Conservation (phyloP, 2,797 vertebrate species). For the Cyclopterus lumpus region DNA sequence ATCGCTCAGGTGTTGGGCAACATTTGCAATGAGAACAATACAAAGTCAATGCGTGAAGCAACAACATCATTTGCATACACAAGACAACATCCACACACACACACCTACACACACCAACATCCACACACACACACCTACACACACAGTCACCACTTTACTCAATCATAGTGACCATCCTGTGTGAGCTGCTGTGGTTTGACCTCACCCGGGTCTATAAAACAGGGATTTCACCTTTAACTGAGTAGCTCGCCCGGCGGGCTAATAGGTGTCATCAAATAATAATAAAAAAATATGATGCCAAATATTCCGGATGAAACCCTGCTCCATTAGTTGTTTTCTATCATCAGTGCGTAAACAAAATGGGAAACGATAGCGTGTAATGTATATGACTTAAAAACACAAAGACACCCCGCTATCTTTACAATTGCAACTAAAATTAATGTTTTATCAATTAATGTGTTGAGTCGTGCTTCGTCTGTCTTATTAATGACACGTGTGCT, state of each 20-base stretch:
- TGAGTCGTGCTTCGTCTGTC: neutral
- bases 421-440: neutral
- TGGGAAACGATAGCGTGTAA: neutral
- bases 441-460: neutral
- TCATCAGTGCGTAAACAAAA: neutral
- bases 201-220: neutral
- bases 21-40: neutral
- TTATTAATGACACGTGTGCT: neutral
- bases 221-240: conserved; percentile 3
- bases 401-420: too few species aligned
- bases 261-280: neutral
- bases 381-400: neutral
- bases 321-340: neutral
- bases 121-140: neutral
- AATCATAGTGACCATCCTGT: neutral
- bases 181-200: neutral
- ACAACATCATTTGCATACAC: neutral
- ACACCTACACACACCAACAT: neutral
- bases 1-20: too few species aligned
- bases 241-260: conserved; percentile 8
- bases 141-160: neutral
- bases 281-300: neutral
- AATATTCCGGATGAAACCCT: neutral
- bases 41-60: neutral
- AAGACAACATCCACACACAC: neutral